Evolutionary conservation across 2,888 invertebrate genomes (phyloP), one percentile per base, ranked within the genome.

Genomic region (Hartigia nigra): DNA sequence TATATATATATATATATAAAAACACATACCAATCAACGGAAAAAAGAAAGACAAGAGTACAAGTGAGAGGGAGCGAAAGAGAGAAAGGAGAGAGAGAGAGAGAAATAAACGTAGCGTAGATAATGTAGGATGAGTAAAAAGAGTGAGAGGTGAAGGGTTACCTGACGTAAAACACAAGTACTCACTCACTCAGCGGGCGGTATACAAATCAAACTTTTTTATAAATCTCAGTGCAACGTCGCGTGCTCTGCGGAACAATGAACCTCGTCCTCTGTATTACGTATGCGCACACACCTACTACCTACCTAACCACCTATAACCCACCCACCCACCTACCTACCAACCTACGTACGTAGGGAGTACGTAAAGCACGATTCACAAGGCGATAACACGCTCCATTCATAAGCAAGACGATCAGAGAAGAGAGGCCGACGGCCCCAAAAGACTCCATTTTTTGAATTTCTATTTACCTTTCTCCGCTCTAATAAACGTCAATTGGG

Each of bases 181-280:
- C 55, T 55, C 55, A 2, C 23, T 55, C 55, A 9, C 23, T 55
- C 55, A 9, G 55, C 55, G 23, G 55, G 23, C 55, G 55, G 55
- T 55, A 23, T 55, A 23, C 23, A 55, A 72, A 72, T 72, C 72
- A 34, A 32, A 72, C 31, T 72, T 72, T 31, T 72, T 69, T 72
- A 31, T 32, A 11, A 12, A 72, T 72, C 12, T 72, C 72, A 23
- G 55, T 55, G 23, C 55, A 55, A 2, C 55, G 55, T 55, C 72
- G 72, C 72, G 72, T 72, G 72, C 34, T 72, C 32, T 9, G 4
- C 31, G 31, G 70, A 72, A 72, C 72, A 72, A 72, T 72, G 72
- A 72, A 72, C 72, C 72, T 34, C 72, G 72, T 72, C 72, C 72
- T 55, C 72, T 5, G 72, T 72, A 31, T 72, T 72, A 72, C 72